A percentile compares a stretch with the other conserved stretches of the same genome.
Evolutionary conservation across 2,888 invertebrate species (phyloP).

Genomic region (Abrostola triplasia): DNA sequence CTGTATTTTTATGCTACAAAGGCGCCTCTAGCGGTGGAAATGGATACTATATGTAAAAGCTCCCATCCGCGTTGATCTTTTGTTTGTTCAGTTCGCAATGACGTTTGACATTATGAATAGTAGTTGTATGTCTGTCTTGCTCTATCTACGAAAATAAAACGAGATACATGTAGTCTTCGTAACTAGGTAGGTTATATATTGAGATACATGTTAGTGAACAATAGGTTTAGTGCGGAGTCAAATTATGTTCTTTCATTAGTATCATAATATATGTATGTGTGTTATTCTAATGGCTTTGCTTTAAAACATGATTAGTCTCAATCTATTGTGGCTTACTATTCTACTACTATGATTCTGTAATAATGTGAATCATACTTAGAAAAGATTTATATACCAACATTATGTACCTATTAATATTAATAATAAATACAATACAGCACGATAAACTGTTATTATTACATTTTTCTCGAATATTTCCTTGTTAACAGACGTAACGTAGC

Average conservation of each 20-base stretch:
- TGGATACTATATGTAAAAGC: constrained; percentile 57
- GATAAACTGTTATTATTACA: background rate
- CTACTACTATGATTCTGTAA: too few relatives aligned
- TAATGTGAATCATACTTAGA: too few relatives aligned
- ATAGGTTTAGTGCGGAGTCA: constrained; percentile 16
- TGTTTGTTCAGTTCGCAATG: constrained; percentile 56
- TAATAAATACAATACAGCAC: too few relatives aligned
- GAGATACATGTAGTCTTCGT: constrained; percentile 46
- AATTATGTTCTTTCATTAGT: constrained; percentile 8
- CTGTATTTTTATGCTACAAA: constrained; percentile 39
- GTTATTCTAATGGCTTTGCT: background rate
- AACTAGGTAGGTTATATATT: constrained; percentile 38
- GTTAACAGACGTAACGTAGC: constrained; percentile 12
- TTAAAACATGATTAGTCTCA: background rate
- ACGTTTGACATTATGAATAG: constrained; percentile 62
- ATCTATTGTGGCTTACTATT: background rate
- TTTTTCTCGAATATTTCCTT: background rate
- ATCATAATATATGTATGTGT: background rate
- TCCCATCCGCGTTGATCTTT: constrained; percentile 50
- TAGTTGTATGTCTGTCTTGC: constrained; percentile 47
- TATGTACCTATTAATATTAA: too few relatives aligned
- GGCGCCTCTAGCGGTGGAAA: constrained; percentile 65
- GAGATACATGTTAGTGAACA: constrained; percentile 26
- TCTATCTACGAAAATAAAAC: constrained; percentile 49
- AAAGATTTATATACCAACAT: too few relatives aligned